A percentile compares a stretch with the other conserved stretches of the same genome.
Evolutionary conservation across 2,888 invertebrate genomes (phyloP).

Genomic region (Eustalomyia histrio): DNA sequence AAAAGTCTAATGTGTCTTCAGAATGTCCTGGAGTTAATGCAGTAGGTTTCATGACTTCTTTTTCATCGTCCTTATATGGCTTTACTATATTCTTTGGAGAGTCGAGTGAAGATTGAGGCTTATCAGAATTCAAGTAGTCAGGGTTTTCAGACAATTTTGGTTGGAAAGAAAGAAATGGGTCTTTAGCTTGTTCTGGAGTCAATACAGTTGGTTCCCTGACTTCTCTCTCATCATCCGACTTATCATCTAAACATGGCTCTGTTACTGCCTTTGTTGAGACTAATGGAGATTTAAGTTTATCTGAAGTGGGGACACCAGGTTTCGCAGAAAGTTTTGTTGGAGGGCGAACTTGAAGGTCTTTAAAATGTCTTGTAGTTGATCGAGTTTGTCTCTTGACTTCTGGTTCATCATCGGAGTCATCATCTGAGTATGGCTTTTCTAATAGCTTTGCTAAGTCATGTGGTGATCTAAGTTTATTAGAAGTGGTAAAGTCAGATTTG

Average conservation of each 20-base stretch:
- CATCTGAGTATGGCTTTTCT: constrained; percentile 3
- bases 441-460: background rate
- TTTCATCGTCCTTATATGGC: too few relatives aligned
- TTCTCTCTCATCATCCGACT: background rate
- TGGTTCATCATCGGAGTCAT: background rate
- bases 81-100: too few relatives aligned
- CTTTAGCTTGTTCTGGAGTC: too few relatives aligned
- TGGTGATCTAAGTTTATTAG: constrained; percentile 11
- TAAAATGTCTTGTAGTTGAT: background rate
- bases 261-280: background rate
- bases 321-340: background rate
- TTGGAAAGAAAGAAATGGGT: too few relatives aligned
- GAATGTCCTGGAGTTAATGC: background rate
- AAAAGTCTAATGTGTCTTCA: too few relatives aligned
- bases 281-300: constrained; percentile 13
- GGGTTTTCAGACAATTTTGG: too few relatives aligned
- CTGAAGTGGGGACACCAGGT: background rate
- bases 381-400: background rate
- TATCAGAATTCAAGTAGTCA: too few relatives aligned
- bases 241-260: background rate
- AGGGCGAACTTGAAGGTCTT: background rate
- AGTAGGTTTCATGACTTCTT: too few relatives aligned
- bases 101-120: background rate
- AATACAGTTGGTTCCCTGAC: background rate
- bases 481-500: background rate